Evolutionary conservation across 2,888 invertebrate genomes (phyloP).

Genomic region (Lapara coniferarum): DNA sequence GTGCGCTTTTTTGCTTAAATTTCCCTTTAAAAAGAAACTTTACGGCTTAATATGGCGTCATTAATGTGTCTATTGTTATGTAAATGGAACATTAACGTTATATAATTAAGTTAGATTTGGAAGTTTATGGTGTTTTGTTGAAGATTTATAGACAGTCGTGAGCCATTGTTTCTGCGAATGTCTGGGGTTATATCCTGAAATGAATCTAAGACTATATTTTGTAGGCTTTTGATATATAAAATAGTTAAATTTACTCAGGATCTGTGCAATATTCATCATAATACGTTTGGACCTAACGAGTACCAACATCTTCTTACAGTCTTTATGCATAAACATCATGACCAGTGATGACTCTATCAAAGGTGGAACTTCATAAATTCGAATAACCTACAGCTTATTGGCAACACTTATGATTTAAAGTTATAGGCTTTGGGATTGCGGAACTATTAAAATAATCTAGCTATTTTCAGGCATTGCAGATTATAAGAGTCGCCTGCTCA

Average conservation of each 20-base stretch:
- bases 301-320: too few species aligned
- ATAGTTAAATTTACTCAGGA: too few species aligned
- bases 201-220: conserved; percentile 1
- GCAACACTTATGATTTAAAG: too few species aligned
- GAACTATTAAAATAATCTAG: background rate
- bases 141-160: conserved; percentile 28
- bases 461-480: too few species aligned
- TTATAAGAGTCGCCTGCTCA: too few species aligned
- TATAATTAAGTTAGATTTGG: conserved; percentile 31
- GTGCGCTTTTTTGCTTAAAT: conserved; percentile 61
- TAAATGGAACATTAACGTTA: conserved; percentile 25
- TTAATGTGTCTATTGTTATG: conserved; percentile 64
- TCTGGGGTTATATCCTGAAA: background rate
- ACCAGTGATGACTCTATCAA: too few species aligned
- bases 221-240: background rate
- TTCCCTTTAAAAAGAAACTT: conserved; percentile 54
- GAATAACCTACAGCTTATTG: too few species aligned
- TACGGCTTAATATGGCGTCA: conserved; percentile 52
- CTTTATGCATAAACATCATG: too few species aligned
- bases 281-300: too few species aligned
- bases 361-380: too few species aligned
- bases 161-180: conserved; percentile 18
- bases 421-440: background rate
- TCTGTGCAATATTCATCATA: too few species aligned
- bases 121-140: conserved; percentile 30